These are phyloP conservation scores for Alectoris magna DNA, from an alignment of 2,797 vertebrate species.

Conservation along the genomic window DNA sequence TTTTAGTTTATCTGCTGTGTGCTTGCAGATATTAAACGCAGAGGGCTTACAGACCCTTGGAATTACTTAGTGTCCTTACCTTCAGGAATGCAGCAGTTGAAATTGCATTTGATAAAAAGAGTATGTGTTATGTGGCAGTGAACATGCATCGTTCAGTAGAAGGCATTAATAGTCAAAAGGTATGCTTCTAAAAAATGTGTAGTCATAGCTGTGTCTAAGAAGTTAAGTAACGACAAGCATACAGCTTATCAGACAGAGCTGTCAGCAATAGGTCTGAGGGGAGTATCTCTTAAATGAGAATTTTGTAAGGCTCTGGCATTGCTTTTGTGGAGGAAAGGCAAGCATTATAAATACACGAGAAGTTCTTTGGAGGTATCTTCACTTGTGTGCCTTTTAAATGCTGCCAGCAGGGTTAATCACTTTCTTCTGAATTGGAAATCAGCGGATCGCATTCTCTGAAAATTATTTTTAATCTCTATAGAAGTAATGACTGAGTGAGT, in stretches of 20 bases:
- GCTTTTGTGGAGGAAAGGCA: background rate
- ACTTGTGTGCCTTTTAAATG: background rate
- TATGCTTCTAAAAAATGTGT: background rate
- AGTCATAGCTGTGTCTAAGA: background rate
- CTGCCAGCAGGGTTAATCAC: background rate
- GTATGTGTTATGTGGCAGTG: background rate
- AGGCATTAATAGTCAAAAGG: background rate
- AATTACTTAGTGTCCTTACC: background rate
- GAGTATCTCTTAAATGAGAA: background rate
- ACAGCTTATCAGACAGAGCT: background rate
- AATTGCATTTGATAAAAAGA: background rate
- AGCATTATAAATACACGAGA: background rate
- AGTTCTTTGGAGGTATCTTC: background rate
- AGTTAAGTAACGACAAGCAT: background rate
- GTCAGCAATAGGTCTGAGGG: background rate
- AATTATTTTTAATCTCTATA: background rate
- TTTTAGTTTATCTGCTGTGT: background rate
- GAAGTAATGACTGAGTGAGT: background rate
- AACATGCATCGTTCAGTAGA: background rate
- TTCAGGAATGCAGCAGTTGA: background rate
- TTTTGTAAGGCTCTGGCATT: background rate
- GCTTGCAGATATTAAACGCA: background rate
- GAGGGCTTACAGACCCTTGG: background rate
- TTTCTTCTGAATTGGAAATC: background rate
- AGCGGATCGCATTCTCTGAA: background rate